Evolutionary conservation across 2,113 vertebrate genomes (phyloP), one percentile per base, ranked within the genome.

Genomic region (Columba livia): DNA sequence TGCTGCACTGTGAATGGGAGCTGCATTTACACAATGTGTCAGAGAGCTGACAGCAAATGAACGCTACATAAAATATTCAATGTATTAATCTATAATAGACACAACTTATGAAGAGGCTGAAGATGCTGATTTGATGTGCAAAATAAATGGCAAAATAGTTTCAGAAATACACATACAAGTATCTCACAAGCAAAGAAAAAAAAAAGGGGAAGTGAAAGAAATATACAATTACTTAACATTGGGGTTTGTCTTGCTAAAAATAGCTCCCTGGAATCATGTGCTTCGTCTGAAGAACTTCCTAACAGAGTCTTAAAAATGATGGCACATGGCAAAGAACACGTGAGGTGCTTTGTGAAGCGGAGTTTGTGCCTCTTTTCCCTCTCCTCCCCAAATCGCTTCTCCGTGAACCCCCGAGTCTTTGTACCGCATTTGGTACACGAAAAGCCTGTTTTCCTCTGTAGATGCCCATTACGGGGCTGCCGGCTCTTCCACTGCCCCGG

Each of bases 341-440:
- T 62, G 60, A 85, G 77, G 53, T 1, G 31, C 61, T 67, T 5
- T 66, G 47, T 31, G 61, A 54, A 14, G 34, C 2, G 0, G 36
- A 65, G 23, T 47, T 58, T 42, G 60, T 32, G 77, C 20, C n/a
- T 29, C 78, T 75, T 69, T 58, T 53, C n/a, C 42, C 48, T 56
- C 19, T 44, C 56, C 56, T 57, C 26, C 38, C 34, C 60, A 40
- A 9, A 2, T 1, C 1, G 19, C 11, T 6, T 65, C 48, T 65
- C 64, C 40, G 32, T 62, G 74, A 48, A 3, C 2, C 14, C 25
- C 34, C 7, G 2, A 9, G 51, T 4, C 64, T 50, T 58, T 32
- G 14, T 2, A 38, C 44, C 48, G 36, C 3, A 9, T 12, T 9
- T 2, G 9, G 48, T 3, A 3, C 2, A 11, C 1, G 12, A 50